Evolutionary conservation across 2,113 vertebrate species (phyloP).

Genomic region (Chaetura pelagica): DNA sequence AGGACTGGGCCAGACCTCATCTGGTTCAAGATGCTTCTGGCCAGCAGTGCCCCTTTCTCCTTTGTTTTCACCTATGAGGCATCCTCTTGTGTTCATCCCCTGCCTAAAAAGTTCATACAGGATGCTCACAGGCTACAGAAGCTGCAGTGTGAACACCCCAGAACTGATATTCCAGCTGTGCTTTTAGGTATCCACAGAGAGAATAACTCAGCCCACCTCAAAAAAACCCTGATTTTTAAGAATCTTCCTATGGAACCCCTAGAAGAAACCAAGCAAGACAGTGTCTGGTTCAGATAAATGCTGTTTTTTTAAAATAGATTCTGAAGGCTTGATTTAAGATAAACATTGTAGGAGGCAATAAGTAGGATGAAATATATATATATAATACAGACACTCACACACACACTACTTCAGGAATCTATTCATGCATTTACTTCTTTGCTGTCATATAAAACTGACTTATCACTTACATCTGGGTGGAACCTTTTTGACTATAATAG

Average conservation of each 20-base stretch:
- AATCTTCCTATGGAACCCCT: neutral
- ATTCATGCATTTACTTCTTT: constrained; percentile 10
- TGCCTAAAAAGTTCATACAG: neutral
- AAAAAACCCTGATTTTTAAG: neutral
- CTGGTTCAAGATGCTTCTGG: neutral
- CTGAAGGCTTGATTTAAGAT: neutral
- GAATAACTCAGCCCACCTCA: neutral
- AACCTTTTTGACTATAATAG: neutral
- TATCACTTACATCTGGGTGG: constrained; percentile 10
- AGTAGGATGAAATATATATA: neutral
- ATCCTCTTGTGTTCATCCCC: neutral
- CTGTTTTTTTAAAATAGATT: neutral
- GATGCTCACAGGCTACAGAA: neutral
- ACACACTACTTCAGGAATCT: neutral
- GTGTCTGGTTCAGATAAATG: neutral
- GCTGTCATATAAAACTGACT: constrained; percentile 34
- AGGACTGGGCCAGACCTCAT: neutral
- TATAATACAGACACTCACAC: too few relatives aligned
- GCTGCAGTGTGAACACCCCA: neutral
- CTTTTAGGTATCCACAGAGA: neutral
- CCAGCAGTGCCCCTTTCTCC: neutral
- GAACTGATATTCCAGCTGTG: neutral
- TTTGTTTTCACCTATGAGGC: neutral
- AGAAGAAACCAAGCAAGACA: neutral
- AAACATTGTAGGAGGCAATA: neutral